These are phyloP conservation scores for Globodera rostochiensis DNA, from an alignment of 1,140 invertebrate genomes.

Conservation along the genomic window DNA sequence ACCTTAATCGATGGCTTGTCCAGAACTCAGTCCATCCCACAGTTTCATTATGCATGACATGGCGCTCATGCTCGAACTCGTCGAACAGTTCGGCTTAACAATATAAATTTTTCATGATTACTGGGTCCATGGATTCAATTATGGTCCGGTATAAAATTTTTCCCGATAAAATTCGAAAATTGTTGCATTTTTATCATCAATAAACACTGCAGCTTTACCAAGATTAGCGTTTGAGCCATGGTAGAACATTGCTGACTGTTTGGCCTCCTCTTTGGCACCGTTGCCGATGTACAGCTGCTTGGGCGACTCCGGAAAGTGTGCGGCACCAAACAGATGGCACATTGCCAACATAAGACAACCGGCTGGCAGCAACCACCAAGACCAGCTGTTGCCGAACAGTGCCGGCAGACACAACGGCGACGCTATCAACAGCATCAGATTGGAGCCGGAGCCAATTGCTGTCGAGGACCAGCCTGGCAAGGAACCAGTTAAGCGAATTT, in stretches of 20 bases:
- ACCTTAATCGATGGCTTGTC: slow-evolving; percentile 39
- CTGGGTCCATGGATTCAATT: neutral
- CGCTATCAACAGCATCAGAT: slow-evolving; percentile 36
- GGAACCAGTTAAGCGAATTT: neutral
- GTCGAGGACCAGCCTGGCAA: slow-evolving; percentile 9
- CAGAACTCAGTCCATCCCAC: slow-evolving; percentile 19
- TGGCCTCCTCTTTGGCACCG: neutral
- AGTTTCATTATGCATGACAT: neutral
- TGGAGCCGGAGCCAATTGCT: slow-evolving; percentile 32
- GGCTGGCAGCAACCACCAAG: slow-evolving; percentile 50
- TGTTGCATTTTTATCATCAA: too few species aligned
- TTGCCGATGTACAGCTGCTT: slow-evolving; percentile 45
- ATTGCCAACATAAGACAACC: slow-evolving; percentile 46
- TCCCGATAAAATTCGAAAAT: neutral
- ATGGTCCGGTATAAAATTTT: neutral
- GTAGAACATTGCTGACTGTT: slow-evolving; percentile 14
- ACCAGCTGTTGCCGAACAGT: slow-evolving; percentile 41
- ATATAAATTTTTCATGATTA: neutral
- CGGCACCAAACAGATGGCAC: slow-evolving; percentile 41
- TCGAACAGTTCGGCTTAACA: slow-evolving; percentile 13
- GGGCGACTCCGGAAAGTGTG: slow-evolving; percentile 49
- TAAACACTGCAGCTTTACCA: neutral
- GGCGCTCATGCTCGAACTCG: slow-evolving; percentile 14
- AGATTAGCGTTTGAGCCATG: slow-evolving; percentile 15
- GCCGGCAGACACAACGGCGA: slow-evolving; percentile 50